Conservation (phyloP, 1,140 invertebrate species). For the Brachionus calyciflorus region DNA sequence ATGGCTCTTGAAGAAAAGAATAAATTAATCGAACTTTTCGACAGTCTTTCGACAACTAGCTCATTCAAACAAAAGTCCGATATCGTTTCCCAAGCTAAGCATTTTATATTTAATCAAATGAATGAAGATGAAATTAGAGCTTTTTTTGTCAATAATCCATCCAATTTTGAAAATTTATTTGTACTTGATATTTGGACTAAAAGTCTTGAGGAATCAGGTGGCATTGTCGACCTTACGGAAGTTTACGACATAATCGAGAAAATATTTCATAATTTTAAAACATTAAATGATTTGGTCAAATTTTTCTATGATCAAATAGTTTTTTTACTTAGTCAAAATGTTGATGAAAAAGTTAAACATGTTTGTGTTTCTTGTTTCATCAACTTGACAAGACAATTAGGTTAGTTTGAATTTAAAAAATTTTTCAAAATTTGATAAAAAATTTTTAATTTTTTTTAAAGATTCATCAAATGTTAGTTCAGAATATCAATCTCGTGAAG, state of each 20-base stretch:
- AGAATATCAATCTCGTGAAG: not conserved
- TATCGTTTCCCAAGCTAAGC: not conserved
- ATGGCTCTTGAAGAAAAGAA: not conserved
- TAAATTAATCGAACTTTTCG: not conserved
- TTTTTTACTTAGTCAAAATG: conserved; percentile 2
- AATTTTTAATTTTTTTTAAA: not conserved
- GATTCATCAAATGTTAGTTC: not conserved
- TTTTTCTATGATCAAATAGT: conserved; percentile 6
- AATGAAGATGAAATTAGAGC: not conserved
- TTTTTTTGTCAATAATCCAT: not conserved
- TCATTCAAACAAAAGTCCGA: conserved; percentile 18
- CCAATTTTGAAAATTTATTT: conserved; percentile 13
- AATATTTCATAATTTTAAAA: conserved; percentile 13
- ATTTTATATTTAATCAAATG: conserved; percentile 25
- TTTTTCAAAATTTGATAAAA: not conserved
- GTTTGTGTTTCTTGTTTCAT: not conserved
- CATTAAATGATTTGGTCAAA: conserved; percentile 3
- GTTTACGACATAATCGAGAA: conserved; percentile 17
- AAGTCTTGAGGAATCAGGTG: not conserved
- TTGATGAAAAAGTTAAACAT: conserved; percentile 36
- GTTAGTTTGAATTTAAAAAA: not conserved
- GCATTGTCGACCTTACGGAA: conserved; percentile 19
- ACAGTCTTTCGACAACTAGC: not conserved
- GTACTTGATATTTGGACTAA: conserved; percentile 15
- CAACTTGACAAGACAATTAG: not conserved